Base-by-base conservation (phyloP, 2,888 invertebrate genomes). In the Ganaspis brasiliensis region DNA sequence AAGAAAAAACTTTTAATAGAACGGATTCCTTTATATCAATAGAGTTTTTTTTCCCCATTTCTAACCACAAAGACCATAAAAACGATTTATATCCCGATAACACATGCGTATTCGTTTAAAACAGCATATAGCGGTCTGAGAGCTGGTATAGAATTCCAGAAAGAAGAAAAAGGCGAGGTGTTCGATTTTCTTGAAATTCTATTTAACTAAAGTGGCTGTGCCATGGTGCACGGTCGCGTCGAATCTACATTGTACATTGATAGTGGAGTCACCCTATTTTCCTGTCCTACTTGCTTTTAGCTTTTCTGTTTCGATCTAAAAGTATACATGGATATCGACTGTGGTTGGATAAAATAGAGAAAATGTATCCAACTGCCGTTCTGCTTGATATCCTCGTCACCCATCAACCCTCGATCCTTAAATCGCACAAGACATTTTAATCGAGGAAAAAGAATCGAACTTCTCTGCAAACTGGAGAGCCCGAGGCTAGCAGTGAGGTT, bases 381-480 rank as follows among this genome's bases (percentile, higher is more conserved):
- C n/a, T 14, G 67, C 37, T 67, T 24, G 37, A 67, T 12, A 67
- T 67, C 70, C 76, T 79, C 73, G 78, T 76, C 72, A 57, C 21
- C 72, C 49, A 76, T 78, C 59, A 75, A 52, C 31, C 31, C 6
- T 6, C n/a, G 35, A 12, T 9, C 73, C 59, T 76, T 76, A 78
- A 78, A 78, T 73, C 72, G 76, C 72, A 31, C 55, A 21, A 74
- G 80, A 78, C 78, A 61, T 80, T 80, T 80, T 74, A 78, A 80
- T 76, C 78, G 78, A 70, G 72, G 61, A 74, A 73, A 75, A 74
- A 77, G 75, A 75, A 4, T 49, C 37, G 71, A 35, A 35, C 14
- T 21, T 52, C 49, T 55, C 59, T 61, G 37, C n/a, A n/a, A n/a
- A n/a, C 12, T 45, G 45, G 75, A 31, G 12, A 35, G 52, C 70